These are phyloP conservation scores for Lucilia sericata DNA, from an alignment of 1,140 invertebrate genomes.

Conservation along the genomic window DNA sequence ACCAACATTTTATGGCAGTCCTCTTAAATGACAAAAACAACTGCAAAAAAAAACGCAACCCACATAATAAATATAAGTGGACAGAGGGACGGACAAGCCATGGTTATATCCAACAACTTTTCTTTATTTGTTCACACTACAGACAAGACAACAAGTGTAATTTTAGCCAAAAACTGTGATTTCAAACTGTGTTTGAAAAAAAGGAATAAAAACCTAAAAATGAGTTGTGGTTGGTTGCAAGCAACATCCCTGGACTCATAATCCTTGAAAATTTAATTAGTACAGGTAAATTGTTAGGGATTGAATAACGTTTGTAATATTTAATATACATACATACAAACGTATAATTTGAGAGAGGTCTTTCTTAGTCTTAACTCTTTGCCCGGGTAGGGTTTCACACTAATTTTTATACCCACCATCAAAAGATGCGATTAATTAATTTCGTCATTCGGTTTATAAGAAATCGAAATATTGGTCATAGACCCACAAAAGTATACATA, in stretches of 20 bases:
- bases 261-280: conserved; percentile 5
- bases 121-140: neutral
- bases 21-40: neutral
- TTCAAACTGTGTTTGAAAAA: neutral
- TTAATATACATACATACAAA: neutral
- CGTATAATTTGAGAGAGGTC: too few species aligned
- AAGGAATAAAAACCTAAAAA: neutral
- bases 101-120: neutral
- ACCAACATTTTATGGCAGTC: conserved; percentile 1
- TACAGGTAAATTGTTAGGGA: neutral
- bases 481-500: too few species aligned
- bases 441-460: too few species aligned
- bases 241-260: neutral
- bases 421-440: too few species aligned
- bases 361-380: too few species aligned
- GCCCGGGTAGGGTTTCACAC: too few species aligned
- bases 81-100: neutral
- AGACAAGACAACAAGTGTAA: neutral
- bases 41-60: neutral
- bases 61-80: neutral
- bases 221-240: neutral
- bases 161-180: conserved; percentile 16
- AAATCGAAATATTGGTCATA: too few species aligned
- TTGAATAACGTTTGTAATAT: neutral
- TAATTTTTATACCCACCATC: too few species aligned